Conservation (phyloP, 2,888 invertebrate genomes). For the Drosophila buzzatii region DNA sequence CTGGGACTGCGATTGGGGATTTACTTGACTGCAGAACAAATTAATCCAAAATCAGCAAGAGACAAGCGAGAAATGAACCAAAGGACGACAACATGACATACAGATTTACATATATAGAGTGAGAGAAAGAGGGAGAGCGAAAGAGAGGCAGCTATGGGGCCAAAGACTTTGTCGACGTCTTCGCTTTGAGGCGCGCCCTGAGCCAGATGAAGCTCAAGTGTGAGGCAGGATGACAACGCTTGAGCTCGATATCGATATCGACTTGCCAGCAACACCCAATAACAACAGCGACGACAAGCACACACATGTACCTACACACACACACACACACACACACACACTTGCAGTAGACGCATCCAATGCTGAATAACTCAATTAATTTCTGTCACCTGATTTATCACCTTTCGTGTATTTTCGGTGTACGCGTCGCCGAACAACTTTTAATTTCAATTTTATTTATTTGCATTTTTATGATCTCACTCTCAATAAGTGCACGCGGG, state of each 20-base stretch:
- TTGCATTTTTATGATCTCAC: slow-evolving; percentile 65
- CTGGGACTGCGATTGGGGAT: slow-evolving; percentile 66
- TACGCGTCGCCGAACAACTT: slow-evolving; percentile 75
- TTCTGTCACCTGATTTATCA: slow-evolving; percentile 86
- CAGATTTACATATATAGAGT: slow-evolving; percentile 10
- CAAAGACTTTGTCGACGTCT: slow-evolving; percentile 46
- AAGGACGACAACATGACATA: slow-evolving; percentile 36
- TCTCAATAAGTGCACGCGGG: slow-evolving; percentile 32
- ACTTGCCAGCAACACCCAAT: slow-evolving; percentile 65
- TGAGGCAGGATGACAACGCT: slow-evolving; percentile 66
- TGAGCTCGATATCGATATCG: slow-evolving; percentile 70
- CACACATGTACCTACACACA: slow-evolving; percentile 40
- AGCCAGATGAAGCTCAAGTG: slow-evolving; percentile 60
- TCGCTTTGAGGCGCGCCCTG: slow-evolving; percentile 64
- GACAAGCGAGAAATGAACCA: slow-evolving; percentile 67
- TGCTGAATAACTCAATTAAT: slow-evolving; percentile 85
- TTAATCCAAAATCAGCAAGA: slow-evolving; percentile 84
- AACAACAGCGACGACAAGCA: slow-evolving; percentile 79
- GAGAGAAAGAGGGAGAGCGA: not conserved
- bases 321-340: slow-evolving; percentile 26
- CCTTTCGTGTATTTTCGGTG: slow-evolving; percentile 81
- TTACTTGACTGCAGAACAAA: slow-evolving; percentile 80
- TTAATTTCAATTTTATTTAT: slow-evolving; percentile 81
- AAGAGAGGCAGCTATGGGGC: not conserved
- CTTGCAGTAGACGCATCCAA: slow-evolving; percentile 56